Evolutionary conservation across 2,888 invertebrate genomes (phyloP).

Genomic region (Glaucopsyche alexis): DNA sequence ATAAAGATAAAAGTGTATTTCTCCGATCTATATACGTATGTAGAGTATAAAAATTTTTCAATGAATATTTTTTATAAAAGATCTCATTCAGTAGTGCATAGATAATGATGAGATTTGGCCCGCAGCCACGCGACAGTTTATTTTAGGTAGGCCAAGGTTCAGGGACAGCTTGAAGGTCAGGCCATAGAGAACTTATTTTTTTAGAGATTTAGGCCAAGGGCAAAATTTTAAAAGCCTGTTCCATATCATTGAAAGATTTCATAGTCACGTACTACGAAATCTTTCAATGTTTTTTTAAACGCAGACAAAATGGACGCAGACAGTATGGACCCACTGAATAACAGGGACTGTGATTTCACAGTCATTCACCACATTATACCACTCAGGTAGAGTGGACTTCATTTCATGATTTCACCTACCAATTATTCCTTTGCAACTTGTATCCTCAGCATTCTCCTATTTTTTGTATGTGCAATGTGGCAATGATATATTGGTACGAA

Average conservation of each 20-base stretch:
- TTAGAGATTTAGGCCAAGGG: background rate
- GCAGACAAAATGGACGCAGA: too few relatives aligned
- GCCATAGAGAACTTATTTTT: background rate
- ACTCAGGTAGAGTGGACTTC: too few relatives aligned
- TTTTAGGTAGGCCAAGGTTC: conserved; percentile 21
- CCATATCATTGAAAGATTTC: too few relatives aligned
- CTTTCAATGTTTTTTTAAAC: background rate
- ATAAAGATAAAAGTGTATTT: too few relatives aligned
- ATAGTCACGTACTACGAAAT: background rate
- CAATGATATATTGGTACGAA: too few relatives aligned
- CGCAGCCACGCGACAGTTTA: conserved; percentile 24
- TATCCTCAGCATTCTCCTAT: too few relatives aligned
- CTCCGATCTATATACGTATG: background rate
- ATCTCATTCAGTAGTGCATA: background rate
- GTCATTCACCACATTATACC: too few relatives aligned
- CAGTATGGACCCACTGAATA: too few relatives aligned
- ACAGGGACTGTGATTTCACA: too few relatives aligned
- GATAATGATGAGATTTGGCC: conserved; percentile 27
- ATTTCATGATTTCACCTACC: too few relatives aligned
- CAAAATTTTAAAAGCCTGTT: background rate
- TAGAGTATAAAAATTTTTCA: background rate
- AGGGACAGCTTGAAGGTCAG: conserved; percentile 12
- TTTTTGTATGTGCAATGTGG: too few relatives aligned
- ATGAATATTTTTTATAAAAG: background rate
- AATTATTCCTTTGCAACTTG: too few relatives aligned